A percentile compares a stretch with the other conserved stretches of the same genome.
phyloP scores from a whole-genome alignment of 2,113 vertebrate species.

The Muntiacus reevesi region DNA sequence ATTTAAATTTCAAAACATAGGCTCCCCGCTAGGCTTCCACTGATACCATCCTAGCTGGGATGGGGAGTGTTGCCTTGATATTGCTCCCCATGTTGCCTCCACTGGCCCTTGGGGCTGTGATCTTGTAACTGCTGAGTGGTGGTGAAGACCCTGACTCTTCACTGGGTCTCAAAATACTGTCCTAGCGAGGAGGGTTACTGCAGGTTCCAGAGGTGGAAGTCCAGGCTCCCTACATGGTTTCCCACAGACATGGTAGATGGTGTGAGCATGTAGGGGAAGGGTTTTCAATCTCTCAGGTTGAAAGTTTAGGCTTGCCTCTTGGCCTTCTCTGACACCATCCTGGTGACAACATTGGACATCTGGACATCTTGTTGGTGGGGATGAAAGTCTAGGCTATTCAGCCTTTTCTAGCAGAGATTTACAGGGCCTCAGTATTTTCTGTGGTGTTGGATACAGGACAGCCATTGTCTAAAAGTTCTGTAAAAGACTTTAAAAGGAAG shows the following conservation, averaged over 20 bases:
- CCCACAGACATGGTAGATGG: not conserved
- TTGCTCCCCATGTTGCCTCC: not conserved
- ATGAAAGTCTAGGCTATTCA: not conserved
- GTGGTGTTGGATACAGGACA: not conserved
- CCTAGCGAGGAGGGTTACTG: not conserved
- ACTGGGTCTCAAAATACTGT: not conserved
- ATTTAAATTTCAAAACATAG: not conserved
- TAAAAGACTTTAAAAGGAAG: not conserved
- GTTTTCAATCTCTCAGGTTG: not conserved
- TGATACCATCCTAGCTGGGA: not conserved
- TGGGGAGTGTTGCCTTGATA: not conserved
- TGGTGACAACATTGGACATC: not conserved
- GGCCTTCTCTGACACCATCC: not conserved
- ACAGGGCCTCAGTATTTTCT: not conserved
- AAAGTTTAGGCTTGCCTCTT: not conserved
- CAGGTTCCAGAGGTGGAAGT: not conserved
- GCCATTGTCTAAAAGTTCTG: not conserved
- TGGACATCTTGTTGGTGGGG: not conserved
- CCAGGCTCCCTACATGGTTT: not conserved
- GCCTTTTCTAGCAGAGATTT: not conserved
- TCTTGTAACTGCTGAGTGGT: not conserved
- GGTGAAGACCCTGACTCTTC: not conserved
- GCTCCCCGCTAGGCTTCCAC: not conserved
- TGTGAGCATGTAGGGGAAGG: not conserved
- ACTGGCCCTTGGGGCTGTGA: accelerated